Evolutionary conservation across 2,797 vertebrate genomes (phyloP).

Genomic region (Myotis pilosus): DNA sequence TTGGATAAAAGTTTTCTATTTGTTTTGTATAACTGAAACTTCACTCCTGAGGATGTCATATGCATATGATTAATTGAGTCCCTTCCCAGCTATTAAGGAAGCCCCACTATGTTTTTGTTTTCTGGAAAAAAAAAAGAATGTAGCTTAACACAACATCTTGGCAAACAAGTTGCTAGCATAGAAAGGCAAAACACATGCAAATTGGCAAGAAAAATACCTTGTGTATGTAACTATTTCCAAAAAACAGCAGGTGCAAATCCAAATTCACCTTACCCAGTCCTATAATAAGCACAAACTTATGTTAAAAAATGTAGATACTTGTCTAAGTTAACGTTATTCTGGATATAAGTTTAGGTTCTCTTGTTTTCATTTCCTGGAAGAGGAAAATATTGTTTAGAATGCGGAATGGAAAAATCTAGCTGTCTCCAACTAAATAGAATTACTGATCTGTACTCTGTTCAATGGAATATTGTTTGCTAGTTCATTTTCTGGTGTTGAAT

Average conservation of each 20-base stretch:
- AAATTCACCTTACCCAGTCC: slow-evolving; percentile 50
- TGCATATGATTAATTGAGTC: slow-evolving; percentile 51
- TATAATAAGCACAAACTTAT: slow-evolving; percentile 43
- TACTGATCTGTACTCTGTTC: background rate
- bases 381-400: background rate
- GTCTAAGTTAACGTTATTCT: slow-evolving; percentile 34
- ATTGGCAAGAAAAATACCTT: slow-evolving; percentile 69
- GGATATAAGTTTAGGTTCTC: background rate
- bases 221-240: slow-evolving; percentile 53
- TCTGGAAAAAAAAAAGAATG: slow-evolving; percentile 69
- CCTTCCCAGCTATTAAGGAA: slow-evolving; percentile 55
- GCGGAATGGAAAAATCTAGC: background rate
- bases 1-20: slow-evolving; percentile 66
- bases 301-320: slow-evolving; percentile 25
- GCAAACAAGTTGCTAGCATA: slow-evolving; percentile 59
- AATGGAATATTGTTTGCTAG: background rate
- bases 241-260: slow-evolving; percentile 65
- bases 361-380: slow-evolving; percentile 14
- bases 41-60: slow-evolving; percentile 39
- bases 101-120: slow-evolving; percentile 64
- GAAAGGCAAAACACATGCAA: slow-evolving; percentile 61
- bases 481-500: background rate
- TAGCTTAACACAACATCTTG: slow-evolving; percentile 65
- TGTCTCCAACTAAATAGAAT: background rate
- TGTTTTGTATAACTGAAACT: slow-evolving; percentile 39